Conservation (phyloP, 2,113 vertebrate genomes). For the Recurvirostra avosetta region DNA sequence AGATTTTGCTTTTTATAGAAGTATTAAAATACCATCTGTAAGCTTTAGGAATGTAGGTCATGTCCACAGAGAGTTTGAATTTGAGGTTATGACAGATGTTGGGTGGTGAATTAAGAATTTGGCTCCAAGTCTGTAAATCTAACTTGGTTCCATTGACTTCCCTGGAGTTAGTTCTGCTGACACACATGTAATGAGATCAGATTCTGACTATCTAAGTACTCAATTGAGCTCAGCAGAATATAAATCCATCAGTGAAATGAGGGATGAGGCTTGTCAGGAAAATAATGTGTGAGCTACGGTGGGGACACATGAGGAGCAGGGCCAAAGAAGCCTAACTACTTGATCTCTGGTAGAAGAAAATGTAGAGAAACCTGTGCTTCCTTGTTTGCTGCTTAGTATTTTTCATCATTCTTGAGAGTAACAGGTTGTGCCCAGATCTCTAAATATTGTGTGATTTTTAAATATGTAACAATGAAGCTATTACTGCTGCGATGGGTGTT, state of each 20-base stretch:
- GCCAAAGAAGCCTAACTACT: neutral
- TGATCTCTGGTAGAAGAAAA: neutral
- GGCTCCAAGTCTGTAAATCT: constrained; percentile 20
- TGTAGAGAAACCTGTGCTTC: neutral
- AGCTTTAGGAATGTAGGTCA: constrained; percentile 40
- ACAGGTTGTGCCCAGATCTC: neutral
- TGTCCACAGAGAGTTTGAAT: constrained; percentile 32
- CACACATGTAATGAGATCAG: constrained; percentile 31
- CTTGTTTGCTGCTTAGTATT: neutral
- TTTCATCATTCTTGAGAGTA: neutral
- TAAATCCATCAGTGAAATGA: neutral
- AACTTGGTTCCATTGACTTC: constrained; percentile 4
- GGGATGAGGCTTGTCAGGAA: constrained; percentile 4
- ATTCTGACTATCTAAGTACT: constrained; percentile 24
- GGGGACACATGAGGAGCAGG: neutral
- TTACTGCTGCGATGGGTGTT: neutral
- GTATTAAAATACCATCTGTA: constrained; percentile 55
- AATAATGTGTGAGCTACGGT: neutral
- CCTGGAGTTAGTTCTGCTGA: constrained; percentile 42
- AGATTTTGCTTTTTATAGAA: constrained; percentile 33
- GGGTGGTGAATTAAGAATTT: constrained; percentile 40
- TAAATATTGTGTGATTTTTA: neutral
- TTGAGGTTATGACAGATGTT: constrained; percentile 50
- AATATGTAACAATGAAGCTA: neutral
- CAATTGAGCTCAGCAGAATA: constrained; percentile 8